Evolutionary conservation across 1,140 invertebrate species (phyloP).

Genomic region (Dufourea novaeangliae): DNA sequence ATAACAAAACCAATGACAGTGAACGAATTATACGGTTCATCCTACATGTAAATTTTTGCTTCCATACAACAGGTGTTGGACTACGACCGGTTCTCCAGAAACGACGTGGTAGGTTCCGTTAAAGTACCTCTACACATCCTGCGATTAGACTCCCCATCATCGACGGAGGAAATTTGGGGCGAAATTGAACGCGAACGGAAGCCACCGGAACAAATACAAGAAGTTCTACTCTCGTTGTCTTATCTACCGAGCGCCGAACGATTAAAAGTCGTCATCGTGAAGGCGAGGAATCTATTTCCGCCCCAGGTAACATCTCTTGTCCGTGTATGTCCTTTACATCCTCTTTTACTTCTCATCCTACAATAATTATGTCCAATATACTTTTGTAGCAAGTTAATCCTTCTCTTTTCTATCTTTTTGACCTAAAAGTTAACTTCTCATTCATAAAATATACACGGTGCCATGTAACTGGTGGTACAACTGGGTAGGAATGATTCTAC

Average conservation of each 20-base stretch:
- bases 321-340: too few relatives aligned
- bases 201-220: slow-evolving; percentile 90
- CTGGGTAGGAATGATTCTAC: too few relatives aligned
- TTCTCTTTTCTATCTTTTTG: too few relatives aligned
- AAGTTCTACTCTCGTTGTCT: slow-evolving; percentile 91
- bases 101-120: slow-evolving; percentile 90
- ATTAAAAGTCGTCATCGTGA: slow-evolving; percentile 91
- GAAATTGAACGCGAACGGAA: slow-evolving; percentile 89
- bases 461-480: too few relatives aligned
- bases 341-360: too few relatives aligned
- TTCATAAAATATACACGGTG: too few relatives aligned
- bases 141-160: slow-evolving; percentile 85
- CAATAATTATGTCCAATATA: too few relatives aligned
- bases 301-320: slow-evolving; percentile 79
- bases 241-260: slow-evolving; percentile 93
- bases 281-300: slow-evolving; percentile 91
- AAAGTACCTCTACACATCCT: slow-evolving; percentile 86
- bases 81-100: slow-evolving; percentile 88
- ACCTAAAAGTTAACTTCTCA: too few relatives aligned
- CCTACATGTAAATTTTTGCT: background rate
- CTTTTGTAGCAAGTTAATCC: too few relatives aligned
- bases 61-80: slow-evolving; percentile 83
- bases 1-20: too few relatives aligned
- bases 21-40: too few relatives aligned
- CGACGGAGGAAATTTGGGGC: slow-evolving; percentile 88